Evolutionary conservation across 2,113 vertebrate species (phyloP).

Genomic region (Columbina picui): DNA sequence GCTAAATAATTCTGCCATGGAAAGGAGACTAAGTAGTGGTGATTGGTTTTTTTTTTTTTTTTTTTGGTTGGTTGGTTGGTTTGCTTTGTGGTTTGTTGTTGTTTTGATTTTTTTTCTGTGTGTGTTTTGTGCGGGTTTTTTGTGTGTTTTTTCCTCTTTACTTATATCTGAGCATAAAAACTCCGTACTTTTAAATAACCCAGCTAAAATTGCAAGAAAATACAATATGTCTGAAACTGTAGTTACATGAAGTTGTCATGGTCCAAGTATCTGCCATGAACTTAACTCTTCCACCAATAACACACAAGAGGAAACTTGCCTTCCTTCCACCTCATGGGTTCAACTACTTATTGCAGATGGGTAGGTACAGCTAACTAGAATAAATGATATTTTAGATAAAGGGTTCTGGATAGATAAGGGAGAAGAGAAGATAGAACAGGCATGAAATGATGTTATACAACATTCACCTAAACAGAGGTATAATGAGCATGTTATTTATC

Average conservation of each 20-base stretch:
- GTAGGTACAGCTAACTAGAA: neutral
- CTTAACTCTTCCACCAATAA: neutral
- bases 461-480: neutral
- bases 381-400: neutral
- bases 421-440: neutral
- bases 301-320: neutral
- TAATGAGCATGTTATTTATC: neutral
- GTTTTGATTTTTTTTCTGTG: too few relatives aligned
- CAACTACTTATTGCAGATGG: neutral
- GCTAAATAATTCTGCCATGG: neutral
- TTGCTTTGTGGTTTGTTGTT: neutral
- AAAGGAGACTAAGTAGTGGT: neutral
- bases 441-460: neutral
- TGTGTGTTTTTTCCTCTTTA: neutral
- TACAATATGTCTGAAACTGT: neutral
- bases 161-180: neutral
- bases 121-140: too few relatives aligned
- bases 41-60: too few relatives aligned
- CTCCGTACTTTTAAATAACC: neutral
- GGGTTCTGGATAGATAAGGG: neutral
- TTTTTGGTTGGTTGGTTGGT: neutral
- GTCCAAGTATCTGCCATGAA: neutral
- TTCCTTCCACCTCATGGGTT: neutral
- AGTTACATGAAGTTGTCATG: neutral
- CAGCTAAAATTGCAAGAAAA: neutral